Evolutionary conservation across 2,888 invertebrate genomes (phyloP), one percentile per base, ranked within the genome.

Genomic region (Globia sparganii): DNA sequence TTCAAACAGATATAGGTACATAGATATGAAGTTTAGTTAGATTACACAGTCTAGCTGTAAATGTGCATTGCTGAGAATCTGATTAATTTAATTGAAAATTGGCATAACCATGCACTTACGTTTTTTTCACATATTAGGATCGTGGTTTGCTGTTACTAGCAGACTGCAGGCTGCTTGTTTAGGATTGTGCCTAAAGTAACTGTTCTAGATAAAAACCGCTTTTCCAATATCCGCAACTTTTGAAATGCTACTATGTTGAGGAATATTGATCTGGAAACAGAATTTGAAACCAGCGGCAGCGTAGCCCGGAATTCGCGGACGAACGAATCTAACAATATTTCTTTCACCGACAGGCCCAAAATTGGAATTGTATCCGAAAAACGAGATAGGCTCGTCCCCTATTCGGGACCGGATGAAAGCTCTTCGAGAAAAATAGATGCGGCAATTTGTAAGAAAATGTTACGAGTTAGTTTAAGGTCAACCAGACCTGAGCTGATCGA

Each of bases 281-380:
- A 28, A 37, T 58, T 53, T 68, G 4, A 58, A 58, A 6, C 4
- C n/a, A 11, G 1, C 4, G 56, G 49, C 28, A 1, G 0, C 15
- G 15, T 5, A 31, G 1, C 13, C 6, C 34, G 43, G 25, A 61
- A 62, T 58, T 72, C 28, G 9, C 40, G 37, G 49, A 58, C 25
- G 28, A 62, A 69, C 18, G 31, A 69, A 53, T 46, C 21, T 46
- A 46, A 58, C 72, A 4, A 84, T 65, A 80, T 66, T 80, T 79
- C 64, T 79, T 69, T 43, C 18, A 58, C 58, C 13, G 58, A 28
- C 37, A 61, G 18, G 25, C 18, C 46, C 46, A 67, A 25, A 25
- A 56, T 61, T 49, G 64, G 72, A 69, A 71, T 61, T 66, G 56
- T 66, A 59, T 58, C 49, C 58, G 53, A 61, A 79, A 79, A 71